Conservation (phyloP, 1,140 invertebrate genomes). For the Battus philenor region DNA sequence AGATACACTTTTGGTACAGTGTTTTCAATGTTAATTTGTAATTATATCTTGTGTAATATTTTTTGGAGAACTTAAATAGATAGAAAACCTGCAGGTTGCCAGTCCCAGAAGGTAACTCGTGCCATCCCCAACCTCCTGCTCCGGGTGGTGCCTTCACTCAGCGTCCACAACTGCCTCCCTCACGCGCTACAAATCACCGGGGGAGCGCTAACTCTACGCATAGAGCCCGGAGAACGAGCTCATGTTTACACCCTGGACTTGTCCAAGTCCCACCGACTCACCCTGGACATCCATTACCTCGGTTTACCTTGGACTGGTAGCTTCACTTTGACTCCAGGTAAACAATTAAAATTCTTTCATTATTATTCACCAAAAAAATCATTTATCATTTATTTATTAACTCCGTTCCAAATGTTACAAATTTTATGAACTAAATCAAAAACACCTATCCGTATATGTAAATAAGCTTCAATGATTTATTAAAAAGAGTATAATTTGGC, state of each 20-base stretch:
- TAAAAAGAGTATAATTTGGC: no score
- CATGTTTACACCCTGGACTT: slow-evolving; percentile 82
- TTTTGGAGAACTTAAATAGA: no score
- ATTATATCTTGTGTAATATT: no score
- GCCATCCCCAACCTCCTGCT: slow-evolving; percentile 85
- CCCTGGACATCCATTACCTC: slow-evolving; percentile 83
- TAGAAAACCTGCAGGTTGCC: slow-evolving; percentile 40
- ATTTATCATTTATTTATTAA: no score
- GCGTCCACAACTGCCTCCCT: slow-evolving; percentile 86
- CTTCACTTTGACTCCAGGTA: slow-evolving; percentile 81
- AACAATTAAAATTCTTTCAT: slow-evolving; percentile 2
- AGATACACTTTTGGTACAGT: no score
- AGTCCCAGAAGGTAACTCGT: slow-evolving; percentile 62
- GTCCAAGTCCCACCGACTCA: slow-evolving; percentile 76
- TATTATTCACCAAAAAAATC: not conserved
- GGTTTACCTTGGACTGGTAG: slow-evolving; percentile 82
- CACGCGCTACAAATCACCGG: slow-evolving; percentile 79
- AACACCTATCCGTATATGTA: no score
- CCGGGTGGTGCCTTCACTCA: slow-evolving; percentile 82
- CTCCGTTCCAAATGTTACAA: no score
- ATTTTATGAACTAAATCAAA: no score
- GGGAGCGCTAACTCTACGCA: slow-evolving; percentile 74
- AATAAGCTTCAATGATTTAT: no score
- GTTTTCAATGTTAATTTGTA: no score
- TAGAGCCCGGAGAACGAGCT: slow-evolving; percentile 84